Evolutionary conservation across 2,113 vertebrate species (phyloP).

Genomic region (Chionomys nivalis): DNA sequence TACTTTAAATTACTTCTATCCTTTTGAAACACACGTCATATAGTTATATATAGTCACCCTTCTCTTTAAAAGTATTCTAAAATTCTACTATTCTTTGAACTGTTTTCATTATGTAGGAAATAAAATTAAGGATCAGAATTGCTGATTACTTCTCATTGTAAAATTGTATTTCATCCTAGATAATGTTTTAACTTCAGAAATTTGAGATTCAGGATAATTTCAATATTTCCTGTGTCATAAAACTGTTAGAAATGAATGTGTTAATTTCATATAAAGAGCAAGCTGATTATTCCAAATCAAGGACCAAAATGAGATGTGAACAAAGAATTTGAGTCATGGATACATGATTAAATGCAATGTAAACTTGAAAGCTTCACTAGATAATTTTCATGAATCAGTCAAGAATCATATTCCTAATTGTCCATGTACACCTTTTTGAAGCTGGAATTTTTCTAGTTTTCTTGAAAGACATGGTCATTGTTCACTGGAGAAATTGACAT

Average conservation of each 20-base stretch:
- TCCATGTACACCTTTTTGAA: too few relatives aligned
- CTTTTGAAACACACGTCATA: neutral
- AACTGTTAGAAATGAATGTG: neutral
- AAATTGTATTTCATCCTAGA: neutral
- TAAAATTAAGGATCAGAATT: neutral
- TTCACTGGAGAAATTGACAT: too few relatives aligned
- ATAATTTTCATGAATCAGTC: conserved; percentile 15
- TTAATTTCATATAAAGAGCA: conserved; percentile 23
- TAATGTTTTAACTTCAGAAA: conserved; percentile 3
- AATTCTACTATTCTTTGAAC: neutral
- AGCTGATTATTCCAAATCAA: neutral
- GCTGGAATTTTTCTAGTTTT: too few relatives aligned
- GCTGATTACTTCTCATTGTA: neutral
- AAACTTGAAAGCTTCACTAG: conserved; percentile 1
- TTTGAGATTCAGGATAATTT: neutral
- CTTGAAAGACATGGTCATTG: too few relatives aligned
- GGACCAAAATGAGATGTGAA: neutral
- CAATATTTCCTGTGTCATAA: neutral
- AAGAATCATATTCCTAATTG: neutral
- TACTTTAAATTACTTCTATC: neutral
- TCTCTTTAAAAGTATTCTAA: neutral
- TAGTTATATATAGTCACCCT: neutral
- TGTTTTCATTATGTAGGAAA: neutral
- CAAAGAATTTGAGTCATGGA: neutral
- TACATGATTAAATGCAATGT: conserved; percentile 9